Evolutionary conservation across 2,797 vertebrate genomes (phyloP), one percentile per base, ranked within the genome.

Genomic region (Lagodon rhomboides): DNA sequence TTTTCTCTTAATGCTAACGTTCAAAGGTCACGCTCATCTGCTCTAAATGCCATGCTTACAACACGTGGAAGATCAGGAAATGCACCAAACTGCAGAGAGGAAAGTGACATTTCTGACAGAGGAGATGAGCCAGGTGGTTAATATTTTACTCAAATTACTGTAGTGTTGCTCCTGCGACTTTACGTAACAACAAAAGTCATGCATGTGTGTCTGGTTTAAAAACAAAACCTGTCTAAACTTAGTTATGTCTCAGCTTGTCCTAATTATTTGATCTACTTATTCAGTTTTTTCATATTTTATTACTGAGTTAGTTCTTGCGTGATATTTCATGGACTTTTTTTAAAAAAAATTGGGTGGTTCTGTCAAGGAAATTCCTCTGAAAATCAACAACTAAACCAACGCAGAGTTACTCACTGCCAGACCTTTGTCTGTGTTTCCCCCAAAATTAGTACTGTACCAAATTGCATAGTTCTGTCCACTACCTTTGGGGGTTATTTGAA

Each of bases 11-110:
- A 84, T 68, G 79, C 79, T 59, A 75, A 80, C 4, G 43, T 78
- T 89, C 80, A 93, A 90, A 91, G 90, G 87, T 91, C 85, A 82
- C 1, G 43, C 75, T 72, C 87, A 59, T 75, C 63, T 77, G 80
- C 75, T 89, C 47, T 91, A 91, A 93, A 92, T 87, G 88, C 83
- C 91, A 91, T 23, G 76, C 34, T 59, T n/a, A 44, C 73, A 69
- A 55, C 55, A 23, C 12, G 79, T 79, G 77, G 79, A 85, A 79
- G 84, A 68, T 84, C 90, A 91, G 90, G 89, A 93, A 92, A 86
- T 72, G 83, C 81, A 69, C 43, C 70, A 73, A 82, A 55, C 83
- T 83, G 78, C 63, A 88, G 47, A 70, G 22, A 89, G 65, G 65
- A 89, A 83, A 83, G 54, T 86, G 86, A 89, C 86, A 86, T 89